phyloP scores from a whole-genome alignment of 1,140 invertebrate genomes.

The Formica selysi region DNA sequence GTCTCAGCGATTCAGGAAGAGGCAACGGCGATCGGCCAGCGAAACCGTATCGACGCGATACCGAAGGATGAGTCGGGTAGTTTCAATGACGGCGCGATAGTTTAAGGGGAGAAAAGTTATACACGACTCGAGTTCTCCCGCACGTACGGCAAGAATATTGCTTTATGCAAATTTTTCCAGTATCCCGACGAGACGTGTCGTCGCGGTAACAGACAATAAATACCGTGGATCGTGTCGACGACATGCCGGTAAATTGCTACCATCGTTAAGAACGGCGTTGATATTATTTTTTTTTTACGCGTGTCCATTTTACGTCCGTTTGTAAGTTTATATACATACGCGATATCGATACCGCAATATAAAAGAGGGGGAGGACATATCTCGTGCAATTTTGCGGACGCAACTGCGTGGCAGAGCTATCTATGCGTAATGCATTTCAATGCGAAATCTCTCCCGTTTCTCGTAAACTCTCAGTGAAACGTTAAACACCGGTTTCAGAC shows the following conservation, averaged over 20 bases:
- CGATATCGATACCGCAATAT: not conserved
- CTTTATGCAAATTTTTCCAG: constrained; percentile 40
- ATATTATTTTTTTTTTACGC: constrained; percentile 2
- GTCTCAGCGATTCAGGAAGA: not conserved
- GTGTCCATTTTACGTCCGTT: not conserved
- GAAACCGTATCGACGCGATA: constrained; percentile 22
- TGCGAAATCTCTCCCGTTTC: constrained; percentile 6
- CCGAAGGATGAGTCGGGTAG: constrained; percentile 13
- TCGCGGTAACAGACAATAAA: not conserved
- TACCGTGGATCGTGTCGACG: constrained; percentile 6
- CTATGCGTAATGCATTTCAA: not conserved
- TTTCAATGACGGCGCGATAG: constrained; percentile 26
- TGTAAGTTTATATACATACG: not conserved
- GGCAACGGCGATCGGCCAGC: not conserved
- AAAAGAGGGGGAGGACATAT: not conserved
- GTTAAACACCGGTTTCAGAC: constrained; percentile 25
- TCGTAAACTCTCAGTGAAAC: constrained; percentile 21
- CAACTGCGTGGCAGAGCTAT: not conserved
- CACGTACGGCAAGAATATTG: not conserved
- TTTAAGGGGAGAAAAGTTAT: not conserved
- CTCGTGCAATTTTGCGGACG: not conserved
- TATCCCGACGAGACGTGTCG: constrained; percentile 2
- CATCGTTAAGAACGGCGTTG: not conserved
- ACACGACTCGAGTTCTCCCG: not conserved
- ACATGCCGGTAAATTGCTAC: not conserved